Percentiles rank a stretch among this genome's conserved stretches.
Conservation (phyloP, 2,888 invertebrate species). For the Chesias legatella region DNA sequence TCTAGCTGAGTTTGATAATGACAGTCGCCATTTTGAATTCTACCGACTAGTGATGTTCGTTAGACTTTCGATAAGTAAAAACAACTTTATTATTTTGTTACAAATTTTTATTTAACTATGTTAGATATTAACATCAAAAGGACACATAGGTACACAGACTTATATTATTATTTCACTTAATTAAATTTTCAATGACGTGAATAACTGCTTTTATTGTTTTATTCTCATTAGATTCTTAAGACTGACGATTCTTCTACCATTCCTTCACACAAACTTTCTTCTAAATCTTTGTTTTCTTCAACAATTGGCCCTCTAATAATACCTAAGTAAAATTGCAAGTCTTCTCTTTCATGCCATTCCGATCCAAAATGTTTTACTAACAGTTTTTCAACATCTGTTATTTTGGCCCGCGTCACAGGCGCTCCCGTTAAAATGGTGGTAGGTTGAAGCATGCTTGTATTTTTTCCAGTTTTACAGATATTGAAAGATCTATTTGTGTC, state of each 20-base stretch:
- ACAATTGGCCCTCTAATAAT: not conserved
- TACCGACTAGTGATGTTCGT: conserved; percentile 1
- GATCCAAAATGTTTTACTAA: no score
- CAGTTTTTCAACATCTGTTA: no score
- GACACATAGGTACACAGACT: no score
- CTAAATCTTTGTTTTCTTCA: not conserved
- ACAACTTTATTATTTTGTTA: no score
- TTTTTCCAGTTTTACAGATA: no score
- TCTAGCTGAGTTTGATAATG: not conserved
- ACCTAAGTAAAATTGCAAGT: not conserved
- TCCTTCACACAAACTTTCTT: not conserved
- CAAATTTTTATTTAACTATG: no score
- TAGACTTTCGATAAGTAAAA: not conserved
- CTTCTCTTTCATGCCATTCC: not conserved
- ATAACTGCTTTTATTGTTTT: no score
- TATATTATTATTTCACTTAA: no score
- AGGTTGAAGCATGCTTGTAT: no score
- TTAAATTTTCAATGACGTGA: no score
- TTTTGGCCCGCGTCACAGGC: not conserved
- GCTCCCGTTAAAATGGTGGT: not conserved
- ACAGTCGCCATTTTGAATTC: conserved; percentile 2
- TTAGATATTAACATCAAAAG: no score
- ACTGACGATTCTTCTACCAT: not conserved
- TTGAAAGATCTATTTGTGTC: no score
- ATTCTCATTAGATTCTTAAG: not conserved